Evolutionary conservation across 2,113 vertebrate species (phyloP).

Genomic region (Pseudorasbora parva): DNA sequence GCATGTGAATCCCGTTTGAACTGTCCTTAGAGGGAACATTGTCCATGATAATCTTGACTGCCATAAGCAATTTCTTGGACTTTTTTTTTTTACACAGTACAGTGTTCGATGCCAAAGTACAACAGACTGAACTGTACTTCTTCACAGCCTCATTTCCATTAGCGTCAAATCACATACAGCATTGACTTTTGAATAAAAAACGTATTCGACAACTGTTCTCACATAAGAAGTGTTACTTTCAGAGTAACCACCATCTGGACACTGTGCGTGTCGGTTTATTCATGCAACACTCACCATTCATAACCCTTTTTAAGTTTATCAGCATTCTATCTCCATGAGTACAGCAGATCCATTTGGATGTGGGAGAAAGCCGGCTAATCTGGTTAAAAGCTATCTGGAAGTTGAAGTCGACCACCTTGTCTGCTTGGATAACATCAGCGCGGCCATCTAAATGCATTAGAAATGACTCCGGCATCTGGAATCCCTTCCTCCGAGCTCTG

Average conservation of each 20-base stretch:
- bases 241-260: conserved; percentile 15
- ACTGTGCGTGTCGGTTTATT: neutral
- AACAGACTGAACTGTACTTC: conserved; percentile 3
- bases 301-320: neutral
- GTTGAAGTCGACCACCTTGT: conserved; percentile 63
- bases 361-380: conserved; percentile 51
- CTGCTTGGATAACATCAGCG: conserved; percentile 67
- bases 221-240: conserved; percentile 24
- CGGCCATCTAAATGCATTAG: conserved; percentile 61
- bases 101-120: neutral
- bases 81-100: neutral
- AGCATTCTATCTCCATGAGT: neutral
- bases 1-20: no score
- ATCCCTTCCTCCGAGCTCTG: conserved; percentile 57
- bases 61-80: neutral
- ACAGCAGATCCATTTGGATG: conserved; percentile 21
- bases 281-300: conserved; percentile 1
- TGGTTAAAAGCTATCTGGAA: conserved; percentile 53
- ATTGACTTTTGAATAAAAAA: conserved; percentile 1
- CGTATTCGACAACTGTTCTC: conserved; percentile 11
- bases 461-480: conserved; percentile 62
- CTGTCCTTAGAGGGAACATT: neutral
- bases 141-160: neutral
- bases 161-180: conserved; percentile 10
- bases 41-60: neutral